Conservation (phyloP, 2,888 invertebrate species). For the Rotaria sp. region DNA sequence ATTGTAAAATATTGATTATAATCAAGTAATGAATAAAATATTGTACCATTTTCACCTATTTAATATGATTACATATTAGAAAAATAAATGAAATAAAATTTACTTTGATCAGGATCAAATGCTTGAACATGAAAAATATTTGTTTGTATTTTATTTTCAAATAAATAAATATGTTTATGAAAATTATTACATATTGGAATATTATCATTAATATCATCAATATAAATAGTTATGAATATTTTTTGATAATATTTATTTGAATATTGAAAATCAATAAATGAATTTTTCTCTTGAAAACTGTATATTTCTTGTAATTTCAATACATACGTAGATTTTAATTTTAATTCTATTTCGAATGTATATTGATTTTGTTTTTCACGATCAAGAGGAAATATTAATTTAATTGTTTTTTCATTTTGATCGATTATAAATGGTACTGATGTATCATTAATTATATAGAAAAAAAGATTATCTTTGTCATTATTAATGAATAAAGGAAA, state of each 20-base stretch:
- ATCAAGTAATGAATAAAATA: not conserved
- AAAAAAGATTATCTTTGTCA: not conserved
- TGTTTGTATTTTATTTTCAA: slow-evolving; percentile 6
- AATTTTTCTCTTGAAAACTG: not conserved
- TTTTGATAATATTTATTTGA: not conserved
- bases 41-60: not conserved
- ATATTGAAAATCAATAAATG: not conserved
- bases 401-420: not conserved
- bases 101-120: not conserved
- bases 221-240: not conserved
- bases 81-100: not conserved
- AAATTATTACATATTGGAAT: not conserved
- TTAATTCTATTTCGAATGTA: not conserved
- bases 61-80: not conserved
- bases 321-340: not conserved
- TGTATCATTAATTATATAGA: not conserved
- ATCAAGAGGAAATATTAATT: not conserved
- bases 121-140: slow-evolving; percentile 9
- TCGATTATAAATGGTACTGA: slow-evolving; percentile 7
- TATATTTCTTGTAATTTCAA: not conserved
- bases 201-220: not conserved
- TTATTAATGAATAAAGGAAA: not conserved
- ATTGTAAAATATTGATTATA: not conserved
- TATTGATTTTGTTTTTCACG: not conserved
- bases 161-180: not conserved